Evolutionary conservation across 2,113 vertebrate species (phyloP).

Genomic region (Puma concolor): DNA sequence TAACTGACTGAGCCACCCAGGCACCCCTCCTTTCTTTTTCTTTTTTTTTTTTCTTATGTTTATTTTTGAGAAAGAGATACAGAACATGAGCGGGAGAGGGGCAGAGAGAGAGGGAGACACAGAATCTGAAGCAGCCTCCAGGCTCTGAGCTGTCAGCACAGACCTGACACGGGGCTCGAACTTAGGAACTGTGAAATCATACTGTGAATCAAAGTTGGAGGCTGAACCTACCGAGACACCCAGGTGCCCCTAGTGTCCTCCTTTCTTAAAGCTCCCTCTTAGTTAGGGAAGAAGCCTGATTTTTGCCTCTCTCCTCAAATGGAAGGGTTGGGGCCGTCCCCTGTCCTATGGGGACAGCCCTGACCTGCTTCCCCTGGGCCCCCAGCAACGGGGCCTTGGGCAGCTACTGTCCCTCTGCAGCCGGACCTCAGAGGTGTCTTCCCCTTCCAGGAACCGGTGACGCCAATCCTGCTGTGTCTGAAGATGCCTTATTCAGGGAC

Average conservation of each 20-base stretch:
- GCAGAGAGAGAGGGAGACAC: too few species aligned
- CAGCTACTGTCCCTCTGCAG: background rate
- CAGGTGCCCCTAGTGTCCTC: background rate
- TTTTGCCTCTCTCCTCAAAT: background rate
- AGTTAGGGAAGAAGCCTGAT: background rate
- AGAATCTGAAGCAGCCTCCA: too few species aligned
- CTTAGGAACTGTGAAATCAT: too few species aligned
- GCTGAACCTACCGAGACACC: too few species aligned
- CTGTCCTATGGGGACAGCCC: background rate
- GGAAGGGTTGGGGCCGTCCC: background rate
- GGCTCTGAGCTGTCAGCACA: too few species aligned
- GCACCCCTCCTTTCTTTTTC: too few species aligned
- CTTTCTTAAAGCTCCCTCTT: background rate
- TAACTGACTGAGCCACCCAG: too few species aligned
- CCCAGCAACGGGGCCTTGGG: background rate
- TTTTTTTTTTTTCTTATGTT: too few species aligned
- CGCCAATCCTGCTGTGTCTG: conserved; percentile 88
- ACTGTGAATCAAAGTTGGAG: too few species aligned
- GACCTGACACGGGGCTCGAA: too few species aligned
- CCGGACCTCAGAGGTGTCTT: conserved; percentile 76
- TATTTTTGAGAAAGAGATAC: too few species aligned
- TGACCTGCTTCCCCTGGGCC: accelerated
- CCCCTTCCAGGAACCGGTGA: conserved; percentile 86
- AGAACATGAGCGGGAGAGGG: too few species aligned
- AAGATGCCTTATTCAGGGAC: conserved; percentile 98